These are phyloP conservation scores for Polypterus senegalus DNA, from an alignment of 2,113 vertebrate genomes.

Conservation along the genomic window DNA sequence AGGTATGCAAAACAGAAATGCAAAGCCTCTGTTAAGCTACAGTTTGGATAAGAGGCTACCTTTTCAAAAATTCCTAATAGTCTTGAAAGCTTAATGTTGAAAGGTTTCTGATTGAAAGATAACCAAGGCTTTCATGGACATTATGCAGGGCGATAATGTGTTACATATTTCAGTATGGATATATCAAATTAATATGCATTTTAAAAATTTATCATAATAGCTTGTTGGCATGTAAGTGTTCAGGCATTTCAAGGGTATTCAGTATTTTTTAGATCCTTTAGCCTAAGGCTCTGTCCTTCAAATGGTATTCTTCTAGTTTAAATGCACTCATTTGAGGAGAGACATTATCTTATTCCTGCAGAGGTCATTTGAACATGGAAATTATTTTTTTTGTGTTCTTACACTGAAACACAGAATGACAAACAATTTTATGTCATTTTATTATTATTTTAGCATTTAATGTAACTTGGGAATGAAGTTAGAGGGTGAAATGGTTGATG, in stretches of 20 bases:
- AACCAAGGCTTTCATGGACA: not conserved
- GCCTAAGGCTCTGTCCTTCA: not conserved
- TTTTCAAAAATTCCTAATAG: too few species aligned
- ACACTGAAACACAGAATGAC: too few species aligned
- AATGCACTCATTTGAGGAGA: not conserved
- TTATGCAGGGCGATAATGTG: slow-evolving; percentile 2
- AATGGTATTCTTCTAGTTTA: not conserved
- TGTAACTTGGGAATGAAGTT: too few species aligned
- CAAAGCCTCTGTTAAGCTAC: too few species aligned
- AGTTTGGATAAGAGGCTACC: too few species aligned
- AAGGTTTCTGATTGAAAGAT: not conserved
- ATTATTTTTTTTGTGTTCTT: too few species aligned
- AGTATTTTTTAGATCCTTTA: not conserved
- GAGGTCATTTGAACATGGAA: too few species aligned
- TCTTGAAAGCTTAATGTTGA: not conserved
- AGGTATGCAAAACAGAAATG: too few species aligned
- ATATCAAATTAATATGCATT: slow-evolving; percentile 5
- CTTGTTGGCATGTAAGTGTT: not conserved
- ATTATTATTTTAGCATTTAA: too few species aligned
- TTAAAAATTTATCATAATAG: slow-evolving; percentile 3
- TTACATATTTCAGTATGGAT: not conserved
- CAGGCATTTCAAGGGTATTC: slow-evolving; percentile 5
- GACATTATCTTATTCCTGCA: too few species aligned
- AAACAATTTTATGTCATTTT: too few species aligned
- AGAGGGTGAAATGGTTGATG: too few species aligned